Evolutionary conservation across 2,888 invertebrate species (phyloP).

Genomic region (Torymus texanus): DNA sequence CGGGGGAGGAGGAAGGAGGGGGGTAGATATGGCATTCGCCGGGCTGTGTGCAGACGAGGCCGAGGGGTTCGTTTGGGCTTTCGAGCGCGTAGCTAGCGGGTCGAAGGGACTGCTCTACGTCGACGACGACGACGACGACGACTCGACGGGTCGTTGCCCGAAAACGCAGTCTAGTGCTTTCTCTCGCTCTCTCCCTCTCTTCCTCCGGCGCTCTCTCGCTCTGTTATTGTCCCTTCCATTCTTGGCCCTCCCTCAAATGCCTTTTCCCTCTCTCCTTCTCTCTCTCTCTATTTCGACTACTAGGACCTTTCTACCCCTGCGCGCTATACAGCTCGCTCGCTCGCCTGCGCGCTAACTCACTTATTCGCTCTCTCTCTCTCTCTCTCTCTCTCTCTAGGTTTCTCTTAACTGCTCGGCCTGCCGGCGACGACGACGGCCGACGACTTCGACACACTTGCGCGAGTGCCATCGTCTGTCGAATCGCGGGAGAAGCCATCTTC

Average conservation of each 20-base stretch:
- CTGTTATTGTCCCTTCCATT: conserved; percentile 71
- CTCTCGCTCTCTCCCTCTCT: conserved; percentile 17
- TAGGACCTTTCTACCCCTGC: conserved; percentile 28
- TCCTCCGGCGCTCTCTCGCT: conserved; percentile 48
- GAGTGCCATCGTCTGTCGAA: neutral
- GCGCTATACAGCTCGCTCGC: neutral
- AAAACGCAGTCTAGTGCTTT: conserved; percentile 66
- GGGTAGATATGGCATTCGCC: too few relatives aligned
- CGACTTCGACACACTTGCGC: conserved; percentile 44
- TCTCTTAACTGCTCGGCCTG: conserved; percentile 41
- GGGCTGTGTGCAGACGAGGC: neutral
- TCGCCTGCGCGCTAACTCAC: conserved; percentile 44
- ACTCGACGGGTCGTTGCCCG: conserved; percentile 71
- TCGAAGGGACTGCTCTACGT: conserved; percentile 26
- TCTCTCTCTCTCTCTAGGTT: neutral
- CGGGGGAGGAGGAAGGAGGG: neutral
- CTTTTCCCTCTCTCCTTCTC: conserved; percentile 36
- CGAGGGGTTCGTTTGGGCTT: conserved; percentile 38
- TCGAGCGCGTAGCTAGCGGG: conserved; percentile 28
- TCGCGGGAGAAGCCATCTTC: conserved; percentile 25
- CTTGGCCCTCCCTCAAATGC: conserved; percentile 56
- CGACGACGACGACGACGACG: neutral
- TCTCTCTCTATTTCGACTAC: conserved; percentile 45
- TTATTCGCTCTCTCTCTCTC: conserved; percentile 10
- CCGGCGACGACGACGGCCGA: conserved; percentile 22